Evolutionary conservation across 2,888 invertebrate species (phyloP).

Genomic region (Nudaria mundana): DNA sequence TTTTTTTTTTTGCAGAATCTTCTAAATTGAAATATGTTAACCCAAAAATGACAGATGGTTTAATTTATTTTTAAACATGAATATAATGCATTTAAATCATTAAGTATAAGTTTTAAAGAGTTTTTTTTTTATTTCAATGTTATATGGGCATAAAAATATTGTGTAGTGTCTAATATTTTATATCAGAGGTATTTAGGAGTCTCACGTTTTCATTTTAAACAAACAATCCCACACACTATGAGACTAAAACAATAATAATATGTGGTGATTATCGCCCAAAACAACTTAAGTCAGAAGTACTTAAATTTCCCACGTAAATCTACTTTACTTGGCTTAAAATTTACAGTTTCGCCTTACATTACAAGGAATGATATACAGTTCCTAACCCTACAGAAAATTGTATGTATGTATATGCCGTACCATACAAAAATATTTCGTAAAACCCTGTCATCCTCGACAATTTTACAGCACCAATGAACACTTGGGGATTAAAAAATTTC

Average conservation of each 20-base stretch:
- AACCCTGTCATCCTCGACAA: constrained; percentile 63
- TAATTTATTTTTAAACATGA: no score
- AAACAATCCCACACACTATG: no score
- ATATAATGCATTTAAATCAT: no score
- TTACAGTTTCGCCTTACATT: constrained; percentile 55
- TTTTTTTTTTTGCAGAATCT: no score
- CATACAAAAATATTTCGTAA: constrained; percentile 54
- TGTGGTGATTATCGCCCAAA: constrained; percentile 13
- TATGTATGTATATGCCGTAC: constrained; percentile 40
- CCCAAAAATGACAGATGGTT: no score
- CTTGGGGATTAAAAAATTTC: constrained; percentile 46
- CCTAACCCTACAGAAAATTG: constrained; percentile 43
- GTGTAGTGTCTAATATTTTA: no score
- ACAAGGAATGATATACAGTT: constrained; percentile 61
- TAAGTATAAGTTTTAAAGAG: no score
- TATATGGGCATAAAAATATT: no score
- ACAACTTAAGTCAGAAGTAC: constrained; percentile 36
- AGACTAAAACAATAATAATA: background rate
- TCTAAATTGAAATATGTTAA: no score
- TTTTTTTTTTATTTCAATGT: no score
- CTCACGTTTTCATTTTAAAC: no score
- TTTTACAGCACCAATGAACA: constrained; percentile 72
- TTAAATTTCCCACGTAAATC: constrained; percentile 50
- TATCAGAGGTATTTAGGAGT: no score
- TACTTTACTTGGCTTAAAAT: constrained; percentile 57